Base-by-base conservation (phyloP, 2,113 vertebrate species). In the Ochotona princeps region DNA sequence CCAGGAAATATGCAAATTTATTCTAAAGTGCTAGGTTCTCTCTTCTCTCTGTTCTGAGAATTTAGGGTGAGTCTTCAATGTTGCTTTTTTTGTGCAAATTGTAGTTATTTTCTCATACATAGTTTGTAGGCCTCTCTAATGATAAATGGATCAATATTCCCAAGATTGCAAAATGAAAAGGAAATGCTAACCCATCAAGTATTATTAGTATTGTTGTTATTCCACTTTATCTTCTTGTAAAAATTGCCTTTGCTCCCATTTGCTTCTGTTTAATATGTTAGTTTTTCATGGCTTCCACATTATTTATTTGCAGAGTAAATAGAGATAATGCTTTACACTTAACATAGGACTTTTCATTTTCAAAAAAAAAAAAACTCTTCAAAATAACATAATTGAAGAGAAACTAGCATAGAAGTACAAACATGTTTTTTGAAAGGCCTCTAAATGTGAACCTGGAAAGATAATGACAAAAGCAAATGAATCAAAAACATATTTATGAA, bases 331-430 rank as follows among this genome's bases (percentile, higher is more conserved):
- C 63, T 85, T 85, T 8, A 66, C 47, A 83, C 73, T 93, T 93
- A 94, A 61, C 75, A 61, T 2, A 47, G 78, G 66, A 75, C 26
- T 92, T 92, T 82, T 85, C 35, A 67, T 89, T 95, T 96, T 51
- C n/a, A n/a, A n/a, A n/a, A 44, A 44, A 44, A 44, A 94, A 96
- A 94, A 93, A 81, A 61, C 38, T 91, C 83, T 95, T 91, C 76
- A 87, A 44, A 86, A 92, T 87, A 83, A 92, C 26, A 44, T 95
- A 89, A 95, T 87, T 94, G 94, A 94, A 96, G 86, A 17, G 35
- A 76, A 91, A n/a, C 66, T 83, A 91, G 63, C 12, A 81, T 73
- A 66, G 69, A 51, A 92, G 70, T 44, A 74, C 51, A 49, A 80
- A 95, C 80, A 86, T 92, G 91, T 76, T 32, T 79, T 87, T 60